These are phyloP conservation scores for Meloidogyne hapla DNA, from an alignment of 1,140 invertebrate species.

Conservation along the genomic window DNA sequence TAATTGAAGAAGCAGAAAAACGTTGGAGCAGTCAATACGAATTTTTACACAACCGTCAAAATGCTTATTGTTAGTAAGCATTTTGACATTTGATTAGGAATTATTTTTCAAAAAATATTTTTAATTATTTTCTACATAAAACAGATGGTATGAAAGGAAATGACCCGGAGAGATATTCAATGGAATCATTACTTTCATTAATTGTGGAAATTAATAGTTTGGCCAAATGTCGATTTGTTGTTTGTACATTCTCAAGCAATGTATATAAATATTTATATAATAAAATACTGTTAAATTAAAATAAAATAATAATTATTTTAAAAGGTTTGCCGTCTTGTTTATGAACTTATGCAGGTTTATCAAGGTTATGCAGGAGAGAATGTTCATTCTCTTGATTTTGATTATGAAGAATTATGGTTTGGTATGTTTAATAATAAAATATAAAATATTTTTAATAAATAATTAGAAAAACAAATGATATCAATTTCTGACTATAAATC, in stretches of 20 bases:
- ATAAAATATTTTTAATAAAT: neutral
- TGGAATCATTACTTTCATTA: slow-evolving; percentile 66
- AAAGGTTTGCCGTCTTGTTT: slow-evolving; percentile 61
- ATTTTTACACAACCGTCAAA: neutral
- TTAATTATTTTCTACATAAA: too few species aligned
- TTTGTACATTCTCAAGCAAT: slow-evolving; percentile 69
- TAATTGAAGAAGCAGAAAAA: neutral
- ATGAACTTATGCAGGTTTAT: slow-evolving; percentile 58
- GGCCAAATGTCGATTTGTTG: slow-evolving; percentile 66
- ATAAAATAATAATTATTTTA: neutral
- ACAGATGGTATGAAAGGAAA: neutral
- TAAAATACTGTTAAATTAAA: too few species aligned
- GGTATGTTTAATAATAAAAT: neutral
- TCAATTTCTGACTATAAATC: neutral
- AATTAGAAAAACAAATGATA: neutral
- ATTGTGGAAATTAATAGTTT: slow-evolving; percentile 65
- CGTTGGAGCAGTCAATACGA: neutral
- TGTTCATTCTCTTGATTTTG: slow-evolving; percentile 57
- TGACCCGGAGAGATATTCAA: slow-evolving; percentile 63
- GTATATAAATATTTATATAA: slow-evolving; percentile 45
- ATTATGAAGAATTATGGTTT: neutral
- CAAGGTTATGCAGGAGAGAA: slow-evolving; percentile 49
- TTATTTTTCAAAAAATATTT: too few species aligned
- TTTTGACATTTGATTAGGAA: too few species aligned
- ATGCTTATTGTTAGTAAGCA: neutral